A percentile compares a stretch with the other conserved stretches of the same genome.
Evolutionary conservation across 2,113 vertebrate species (phyloP).

Genomic region (Hyperopisus bebe): DNA sequence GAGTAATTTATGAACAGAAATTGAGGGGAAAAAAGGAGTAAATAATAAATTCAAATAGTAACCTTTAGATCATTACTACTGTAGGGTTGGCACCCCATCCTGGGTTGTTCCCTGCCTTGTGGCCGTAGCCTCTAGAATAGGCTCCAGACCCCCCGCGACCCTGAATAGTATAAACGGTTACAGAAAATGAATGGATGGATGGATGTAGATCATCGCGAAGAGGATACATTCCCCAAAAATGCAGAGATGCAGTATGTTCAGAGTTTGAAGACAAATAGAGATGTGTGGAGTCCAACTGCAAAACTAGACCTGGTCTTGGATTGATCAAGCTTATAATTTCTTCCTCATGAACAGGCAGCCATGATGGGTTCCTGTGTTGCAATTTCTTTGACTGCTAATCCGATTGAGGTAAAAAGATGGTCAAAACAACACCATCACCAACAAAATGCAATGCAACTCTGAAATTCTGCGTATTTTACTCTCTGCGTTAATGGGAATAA

Average conservation of each 20-base stretch:
- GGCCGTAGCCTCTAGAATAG: too few relatives aligned
- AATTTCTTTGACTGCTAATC: slow-evolving; percentile 71
- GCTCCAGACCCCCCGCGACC: not conserved
- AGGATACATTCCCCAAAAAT: slow-evolving; percentile 35
- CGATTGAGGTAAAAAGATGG: slow-evolving; percentile 56
- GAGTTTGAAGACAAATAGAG: not conserved
- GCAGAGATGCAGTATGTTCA: not conserved
- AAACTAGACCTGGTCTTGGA: not conserved
- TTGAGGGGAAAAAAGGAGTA: slow-evolving; percentile 66
- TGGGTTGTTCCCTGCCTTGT: not conserved
- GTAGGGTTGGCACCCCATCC: not conserved
- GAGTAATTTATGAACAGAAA: slow-evolving; percentile 90
- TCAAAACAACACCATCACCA: slow-evolving; percentile 40
- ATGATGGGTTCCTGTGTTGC: slow-evolving; percentile 77
- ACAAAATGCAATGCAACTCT: slow-evolving; percentile 63
- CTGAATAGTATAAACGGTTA: not conserved
- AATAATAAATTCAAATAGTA: slow-evolving; percentile 79
- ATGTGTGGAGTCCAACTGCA: not conserved
- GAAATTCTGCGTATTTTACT: slow-evolving; percentile 99
- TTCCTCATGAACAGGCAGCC: slow-evolving; percentile 68
- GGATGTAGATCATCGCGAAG: slow-evolving; percentile 35
- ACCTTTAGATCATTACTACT: slow-evolving; percentile 65
- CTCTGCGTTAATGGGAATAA: slow-evolving; percentile 99
- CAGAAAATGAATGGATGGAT: not conserved
- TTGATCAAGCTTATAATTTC: not conserved